Conservation (phyloP, 2,113 vertebrate species). For the Chaenogobius annularis region DNA sequence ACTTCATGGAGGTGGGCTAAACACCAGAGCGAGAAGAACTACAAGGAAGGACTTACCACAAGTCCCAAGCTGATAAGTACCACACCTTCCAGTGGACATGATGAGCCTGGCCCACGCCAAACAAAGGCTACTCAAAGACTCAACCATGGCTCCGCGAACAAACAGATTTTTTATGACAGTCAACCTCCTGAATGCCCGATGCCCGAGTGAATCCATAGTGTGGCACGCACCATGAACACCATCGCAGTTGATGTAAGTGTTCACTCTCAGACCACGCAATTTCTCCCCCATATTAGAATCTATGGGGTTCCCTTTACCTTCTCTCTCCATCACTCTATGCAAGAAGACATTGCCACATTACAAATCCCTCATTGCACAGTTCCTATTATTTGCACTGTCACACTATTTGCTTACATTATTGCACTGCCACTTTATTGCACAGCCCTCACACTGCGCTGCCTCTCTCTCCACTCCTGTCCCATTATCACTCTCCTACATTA, state of each 20-base stretch:
- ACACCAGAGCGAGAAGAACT: constrained; percentile 50
- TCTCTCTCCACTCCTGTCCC: no score
- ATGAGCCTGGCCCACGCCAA: constrained; percentile 81
- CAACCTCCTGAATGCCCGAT: constrained; percentile 44
- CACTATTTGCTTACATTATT: no score
- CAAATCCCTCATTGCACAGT: no score
- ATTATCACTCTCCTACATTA: no score
- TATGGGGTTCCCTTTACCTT: not conserved
- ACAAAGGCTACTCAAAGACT: constrained; percentile 77
- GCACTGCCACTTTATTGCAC: no score
- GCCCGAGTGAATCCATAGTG: constrained; percentile 34
- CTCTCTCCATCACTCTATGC: no score
- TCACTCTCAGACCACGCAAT: not conserved
- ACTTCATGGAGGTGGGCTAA: constrained; percentile 62
- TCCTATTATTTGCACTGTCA: no score
- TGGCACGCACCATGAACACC: constrained; percentile 76
- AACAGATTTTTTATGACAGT: constrained; percentile 44
- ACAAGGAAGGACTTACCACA: constrained; percentile 63
- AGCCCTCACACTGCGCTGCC: no score
- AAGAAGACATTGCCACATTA: no score
- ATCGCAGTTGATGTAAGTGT: constrained; percentile 84
- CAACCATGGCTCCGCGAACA: constrained; percentile 61
- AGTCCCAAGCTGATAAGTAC: constrained; percentile 74
- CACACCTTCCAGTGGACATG: constrained; percentile 83
- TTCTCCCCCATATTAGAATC: not conserved